Percentiles rank a stretch among this genome's conserved stretches.
These are phyloP conservation scores for Bellardia pandia DNA, from an alignment of 2,888 invertebrate species.

Conservation along the genomic window DNA sequence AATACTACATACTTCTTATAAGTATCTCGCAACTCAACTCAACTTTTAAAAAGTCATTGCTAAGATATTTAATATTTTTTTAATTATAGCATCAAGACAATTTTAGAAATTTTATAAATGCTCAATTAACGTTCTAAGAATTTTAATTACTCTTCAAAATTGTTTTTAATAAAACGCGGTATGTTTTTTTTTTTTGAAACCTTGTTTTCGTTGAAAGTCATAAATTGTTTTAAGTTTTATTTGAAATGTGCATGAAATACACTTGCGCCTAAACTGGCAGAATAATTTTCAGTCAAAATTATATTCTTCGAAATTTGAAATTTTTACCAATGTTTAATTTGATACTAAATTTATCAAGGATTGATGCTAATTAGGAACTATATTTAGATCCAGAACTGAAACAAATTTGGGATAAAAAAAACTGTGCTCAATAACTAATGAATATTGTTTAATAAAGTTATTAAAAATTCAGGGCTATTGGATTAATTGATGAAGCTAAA, in stretches of 20 bases:
- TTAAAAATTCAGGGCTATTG: no score
- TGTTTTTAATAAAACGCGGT: conserved; percentile 11
- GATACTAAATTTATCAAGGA: no score
- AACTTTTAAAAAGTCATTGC: conserved; percentile 10
- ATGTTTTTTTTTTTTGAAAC: neutral
- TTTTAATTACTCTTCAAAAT: conserved; percentile 12
- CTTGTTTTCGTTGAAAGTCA: neutral
- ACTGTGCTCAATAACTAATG: no score
- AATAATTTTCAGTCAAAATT: neutral
- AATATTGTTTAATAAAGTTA: no score
- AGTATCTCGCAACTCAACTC: neutral
- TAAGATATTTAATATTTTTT: conserved; percentile 15
- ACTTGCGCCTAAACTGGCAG: neutral
- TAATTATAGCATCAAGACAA: neutral
- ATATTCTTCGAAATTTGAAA: no score
- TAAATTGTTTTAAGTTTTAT: neutral
- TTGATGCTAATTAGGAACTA: no score
- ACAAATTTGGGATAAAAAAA: no score
- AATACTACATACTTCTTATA: neutral
- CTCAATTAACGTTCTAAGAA: conserved; percentile 23
- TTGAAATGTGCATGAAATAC: neutral
- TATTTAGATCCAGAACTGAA: no score
- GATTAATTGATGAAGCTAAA: no score
- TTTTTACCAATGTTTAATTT: no score
- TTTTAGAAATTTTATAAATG: conserved; percentile 2